Base-by-base conservation (phyloP, 2,888 invertebrate genomes). In the Eupithecia centaureata region DNA sequence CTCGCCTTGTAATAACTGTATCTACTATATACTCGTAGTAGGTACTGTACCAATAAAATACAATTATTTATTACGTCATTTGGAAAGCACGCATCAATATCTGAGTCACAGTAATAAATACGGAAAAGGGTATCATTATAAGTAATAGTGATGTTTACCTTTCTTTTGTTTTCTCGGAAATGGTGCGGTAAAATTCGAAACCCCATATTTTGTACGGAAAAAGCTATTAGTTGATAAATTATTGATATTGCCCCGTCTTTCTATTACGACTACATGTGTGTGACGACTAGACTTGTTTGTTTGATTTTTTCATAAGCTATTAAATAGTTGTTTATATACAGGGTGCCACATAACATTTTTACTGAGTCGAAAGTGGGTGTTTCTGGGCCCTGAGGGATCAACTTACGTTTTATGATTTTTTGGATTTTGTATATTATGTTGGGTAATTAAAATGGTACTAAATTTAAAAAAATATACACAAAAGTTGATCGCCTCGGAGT, bases 41-140 rank as follows among this genome's bases (percentile, higher is more conserved):
- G n/a, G n/a, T n/a, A 70, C 54, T 68, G 63, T 35, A n/a, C 22
- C 57, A 65, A 67, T 74, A 69, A 67, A 69, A 69, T 52, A 61
- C 51, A 68, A 68, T 64, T 65, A 47, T 47, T 47, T 47, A 47
- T 61, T 57, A 57, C 32, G 65, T 70, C 70, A 65, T 63, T 68
- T 64, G 65, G 22, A 47, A 22, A 30, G 32, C 62, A 62, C 62
- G 65, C 59, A 65, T n/a, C 59, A 42, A 42, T 42, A 42, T 25
- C 27, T 69, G 67, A 69, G 22, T 59, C 64, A 61, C 32, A 15
- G 30, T 25, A 52, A 25, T 47, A 30, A 61, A 59, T 47, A 47
- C n/a, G 22, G 33, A 38, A 59, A 27, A 15, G 27, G 51, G 52
- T 27, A 52, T n/a, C n/a, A n/a, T n/a, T n/a, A n/a, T 3, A 52